These are phyloP conservation scores for Leptestheria dahalacensis DNA, from an alignment of 1,140 invertebrate genomes.

Conservation along the genomic window DNA sequence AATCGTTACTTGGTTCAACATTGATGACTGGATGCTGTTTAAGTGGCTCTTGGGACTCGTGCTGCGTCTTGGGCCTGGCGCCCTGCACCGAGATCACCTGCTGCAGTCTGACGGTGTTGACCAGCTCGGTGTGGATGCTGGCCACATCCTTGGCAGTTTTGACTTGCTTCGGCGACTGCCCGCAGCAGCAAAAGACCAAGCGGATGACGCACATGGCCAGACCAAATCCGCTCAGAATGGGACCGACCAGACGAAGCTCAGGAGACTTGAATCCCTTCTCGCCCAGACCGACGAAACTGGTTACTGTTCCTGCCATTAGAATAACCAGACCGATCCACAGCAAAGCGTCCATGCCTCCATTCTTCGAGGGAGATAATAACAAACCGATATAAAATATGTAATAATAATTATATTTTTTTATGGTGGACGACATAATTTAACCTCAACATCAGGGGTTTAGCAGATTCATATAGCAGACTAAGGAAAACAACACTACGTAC, in stretches of 20 bases:
- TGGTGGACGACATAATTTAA: too few species aligned
- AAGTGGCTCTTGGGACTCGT: neutral
- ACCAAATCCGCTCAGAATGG: slow-evolving; percentile 45
- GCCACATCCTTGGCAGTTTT: neutral
- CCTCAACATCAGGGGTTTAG: too few species aligned
- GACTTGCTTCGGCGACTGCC: neutral
- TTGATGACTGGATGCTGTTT: neutral
- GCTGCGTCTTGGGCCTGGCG: neutral
- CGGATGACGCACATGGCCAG: slow-evolving; percentile 22
- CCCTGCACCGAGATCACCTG: neutral
- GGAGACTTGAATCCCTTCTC: slow-evolving; percentile 77
- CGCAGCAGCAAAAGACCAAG: slow-evolving; percentile 21
- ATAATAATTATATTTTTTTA: too few species aligned
- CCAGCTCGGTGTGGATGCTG: neutral
- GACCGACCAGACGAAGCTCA: slow-evolving; percentile 64
- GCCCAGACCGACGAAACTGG: slow-evolving; percentile 73
- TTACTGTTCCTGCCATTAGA: slow-evolving; percentile 61
- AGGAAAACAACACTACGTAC: too few species aligned
- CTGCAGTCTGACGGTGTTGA: neutral
- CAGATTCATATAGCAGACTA: too few species aligned
- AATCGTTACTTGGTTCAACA: neutral
- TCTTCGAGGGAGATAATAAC: too few species aligned
- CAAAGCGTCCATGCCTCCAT: slow-evolving; percentile 51
- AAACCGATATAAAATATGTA: too few species aligned
- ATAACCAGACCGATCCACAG: slow-evolving; percentile 71